phyloP scores from a whole-genome alignment of 2,888 invertebrate species.

The Alentia gelatinosa region DNA sequence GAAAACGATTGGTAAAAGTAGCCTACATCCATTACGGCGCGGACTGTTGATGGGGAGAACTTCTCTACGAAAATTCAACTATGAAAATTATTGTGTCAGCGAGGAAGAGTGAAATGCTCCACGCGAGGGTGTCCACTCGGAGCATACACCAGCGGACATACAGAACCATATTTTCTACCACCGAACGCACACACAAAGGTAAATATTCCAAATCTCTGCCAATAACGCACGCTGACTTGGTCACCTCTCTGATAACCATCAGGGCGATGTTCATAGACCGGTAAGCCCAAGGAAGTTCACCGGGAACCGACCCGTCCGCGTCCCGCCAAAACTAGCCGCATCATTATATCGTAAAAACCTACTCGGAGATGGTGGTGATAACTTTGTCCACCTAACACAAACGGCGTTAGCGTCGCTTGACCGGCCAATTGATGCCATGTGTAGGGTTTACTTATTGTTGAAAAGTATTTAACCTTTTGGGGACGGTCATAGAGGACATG shows the following conservation, averaged over 20 bases:
- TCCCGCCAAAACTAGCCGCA: neutral
- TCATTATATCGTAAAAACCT: neutral
- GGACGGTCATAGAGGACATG: neutral
- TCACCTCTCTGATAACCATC: neutral
- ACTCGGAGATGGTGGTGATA: neutral
- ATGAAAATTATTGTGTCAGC: too few relatives aligned
- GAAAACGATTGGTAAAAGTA: too few relatives aligned
- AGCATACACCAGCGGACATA: too few relatives aligned
- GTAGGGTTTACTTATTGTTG: neutral
- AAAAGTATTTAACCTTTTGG: neutral
- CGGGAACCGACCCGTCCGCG: neutral
- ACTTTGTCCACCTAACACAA: neutral
- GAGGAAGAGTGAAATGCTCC: too few relatives aligned
- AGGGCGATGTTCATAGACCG: neutral
- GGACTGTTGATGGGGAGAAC: too few relatives aligned
- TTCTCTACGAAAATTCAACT: too few relatives aligned
- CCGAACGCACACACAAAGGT: neutral
- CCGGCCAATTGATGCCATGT: neutral
- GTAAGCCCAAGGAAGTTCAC: neutral
- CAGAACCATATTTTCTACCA: neutral
- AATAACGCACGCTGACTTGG: neutral
- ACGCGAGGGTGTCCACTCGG: too few relatives aligned
- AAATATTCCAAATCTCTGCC: neutral
- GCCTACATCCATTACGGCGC: too few relatives aligned
- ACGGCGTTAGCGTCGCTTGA: neutral